Evolutionary conservation across 2,113 vertebrate species (phyloP), one percentile per base, ranked within the genome.

Genomic region (Halichoeres trimaculatus): DNA sequence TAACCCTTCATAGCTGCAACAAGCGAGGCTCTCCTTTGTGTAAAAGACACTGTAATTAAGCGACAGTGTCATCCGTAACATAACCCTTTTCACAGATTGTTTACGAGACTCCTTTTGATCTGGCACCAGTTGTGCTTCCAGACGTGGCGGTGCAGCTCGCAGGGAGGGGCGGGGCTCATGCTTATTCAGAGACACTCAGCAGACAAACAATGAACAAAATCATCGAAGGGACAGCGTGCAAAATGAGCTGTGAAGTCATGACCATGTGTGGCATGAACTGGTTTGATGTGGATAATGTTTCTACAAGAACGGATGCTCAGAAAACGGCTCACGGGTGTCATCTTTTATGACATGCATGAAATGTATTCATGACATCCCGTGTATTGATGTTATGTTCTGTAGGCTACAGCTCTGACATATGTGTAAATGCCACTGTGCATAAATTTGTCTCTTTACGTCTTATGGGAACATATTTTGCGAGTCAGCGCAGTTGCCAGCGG

Each of bases 31-130:
- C 23, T 2, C 50, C 78, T 58, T 78, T 76, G 57, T 48, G 56
- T 73, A 45, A 72, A 76, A 74, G 45, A 87, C 72, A 69, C 63
- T 81, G 57, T 81, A 81, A 88, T 89, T 81, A 84, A 84, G 62
- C 30, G 76, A 81, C 69, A 68, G 82, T 86, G 84, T 89, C 90
- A 89, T 79, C 78, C 19, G 54, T 83, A 85, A 62, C 84, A 61
- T 70, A 71, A 77, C 70, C 76, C 78, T 80, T 88, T 85, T 84
- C 76, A 78, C 58, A 65, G 52, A 55, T 73, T 87, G 88, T 89
- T 91, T 91, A 90, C 87, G 68, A 36, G 55, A 57, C 56, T 67
- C 41, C 72, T 78, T 77, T 76, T 84, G 81, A 86, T 88, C 72
- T 53, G 45, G 6, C 70, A 74, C 64, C 76, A 74, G 62, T 82